Percentiles rank a stretch among this genome's conserved stretches.
Evolutionary conservation across 1,140 invertebrate genomes (phyloP).

Genomic region (Yoshiicerus persimilis): DNA sequence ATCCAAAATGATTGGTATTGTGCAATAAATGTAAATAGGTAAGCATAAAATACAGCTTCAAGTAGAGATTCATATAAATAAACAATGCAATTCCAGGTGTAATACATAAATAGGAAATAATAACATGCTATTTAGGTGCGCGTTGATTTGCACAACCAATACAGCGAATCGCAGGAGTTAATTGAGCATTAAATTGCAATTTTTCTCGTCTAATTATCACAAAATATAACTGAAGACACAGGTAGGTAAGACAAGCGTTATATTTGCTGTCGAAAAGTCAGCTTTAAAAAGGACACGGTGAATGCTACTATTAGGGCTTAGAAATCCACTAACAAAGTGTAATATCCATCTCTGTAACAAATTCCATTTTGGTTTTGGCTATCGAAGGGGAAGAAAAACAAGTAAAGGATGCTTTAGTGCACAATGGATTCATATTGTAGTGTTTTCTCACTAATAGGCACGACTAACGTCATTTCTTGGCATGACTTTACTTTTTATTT

Average conservation of each 20-base stretch:
- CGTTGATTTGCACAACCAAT: background rate
- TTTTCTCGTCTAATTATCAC: constrained; percentile 14
- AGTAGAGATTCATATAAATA: too few relatives aligned
- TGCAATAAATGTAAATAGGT: too few relatives aligned
- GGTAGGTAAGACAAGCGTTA: background rate
- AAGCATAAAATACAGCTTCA: too few relatives aligned
- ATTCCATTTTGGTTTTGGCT: constrained; percentile 19
- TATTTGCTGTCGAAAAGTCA: constrained; percentile 1
- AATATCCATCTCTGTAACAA: constrained; percentile 6
- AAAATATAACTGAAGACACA: background rate
- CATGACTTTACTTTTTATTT: background rate
- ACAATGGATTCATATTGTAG: background rate
- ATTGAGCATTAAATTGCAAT: constrained; percentile 21
- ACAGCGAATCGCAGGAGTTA: background rate
- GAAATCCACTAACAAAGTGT: background rate
- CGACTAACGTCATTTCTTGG: constrained; percentile 12
- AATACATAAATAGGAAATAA: too few relatives aligned
- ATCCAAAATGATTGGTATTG: too few relatives aligned
- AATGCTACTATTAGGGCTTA: background rate
- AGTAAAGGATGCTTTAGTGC: background rate
- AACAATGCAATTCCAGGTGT: too few relatives aligned
- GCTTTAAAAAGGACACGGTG: background rate
- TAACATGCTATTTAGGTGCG: too few relatives aligned
- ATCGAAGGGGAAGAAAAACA: background rate
- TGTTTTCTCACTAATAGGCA: background rate